Evolutionary conservation across 2,888 invertebrate genomes (phyloP).

Genomic region (Oscheius myriophilus): DNA sequence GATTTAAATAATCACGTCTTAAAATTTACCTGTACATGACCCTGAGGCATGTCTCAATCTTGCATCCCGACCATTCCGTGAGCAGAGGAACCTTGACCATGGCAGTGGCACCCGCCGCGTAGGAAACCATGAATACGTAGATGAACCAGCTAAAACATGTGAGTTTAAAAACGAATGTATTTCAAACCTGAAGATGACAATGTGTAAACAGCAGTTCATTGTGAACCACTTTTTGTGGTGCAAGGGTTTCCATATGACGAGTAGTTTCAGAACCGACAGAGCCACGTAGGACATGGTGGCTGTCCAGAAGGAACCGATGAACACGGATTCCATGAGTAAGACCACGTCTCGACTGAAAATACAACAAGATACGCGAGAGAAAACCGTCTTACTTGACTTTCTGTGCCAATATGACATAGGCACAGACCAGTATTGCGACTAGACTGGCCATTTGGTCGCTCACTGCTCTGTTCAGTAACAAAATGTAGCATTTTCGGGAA

Average conservation of each 20-base stretch:
- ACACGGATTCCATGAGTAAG: constrained; percentile 46
- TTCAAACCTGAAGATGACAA: constrained; percentile 49
- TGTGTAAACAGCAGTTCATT: constrained; percentile 53
- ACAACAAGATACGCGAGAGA: neutral
- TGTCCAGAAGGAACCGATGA: constrained; percentile 57
- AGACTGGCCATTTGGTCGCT: constrained; percentile 57
- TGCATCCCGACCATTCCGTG: constrained; percentile 42
- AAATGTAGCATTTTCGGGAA: constrained; percentile 59
- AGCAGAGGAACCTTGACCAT: constrained; percentile 48
- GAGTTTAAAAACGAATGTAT: constrained; percentile 1
- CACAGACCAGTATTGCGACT: constrained; percentile 37
- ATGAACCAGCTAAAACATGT: constrained; percentile 51
- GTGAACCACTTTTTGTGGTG: constrained; percentile 50
- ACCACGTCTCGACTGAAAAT: constrained; percentile 51
- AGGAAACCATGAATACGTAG: constrained; percentile 43
- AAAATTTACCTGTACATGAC: constrained; percentile 24
- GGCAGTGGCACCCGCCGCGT: constrained; percentile 47
- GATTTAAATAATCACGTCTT: no score
- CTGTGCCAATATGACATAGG: constrained; percentile 44
- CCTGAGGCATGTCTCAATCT: constrained; percentile 25
- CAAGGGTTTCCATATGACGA: constrained; percentile 38
- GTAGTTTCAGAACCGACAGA: constrained; percentile 42
- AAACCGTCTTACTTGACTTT: constrained; percentile 48
- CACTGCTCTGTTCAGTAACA: constrained; percentile 59
- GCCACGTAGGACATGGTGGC: constrained; percentile 52